Percentiles rank a stretch among this genome's conserved stretches.
phyloP scores from a whole-genome alignment of 1,140 invertebrate species.

The Frieseomelitta varia region DNA sequence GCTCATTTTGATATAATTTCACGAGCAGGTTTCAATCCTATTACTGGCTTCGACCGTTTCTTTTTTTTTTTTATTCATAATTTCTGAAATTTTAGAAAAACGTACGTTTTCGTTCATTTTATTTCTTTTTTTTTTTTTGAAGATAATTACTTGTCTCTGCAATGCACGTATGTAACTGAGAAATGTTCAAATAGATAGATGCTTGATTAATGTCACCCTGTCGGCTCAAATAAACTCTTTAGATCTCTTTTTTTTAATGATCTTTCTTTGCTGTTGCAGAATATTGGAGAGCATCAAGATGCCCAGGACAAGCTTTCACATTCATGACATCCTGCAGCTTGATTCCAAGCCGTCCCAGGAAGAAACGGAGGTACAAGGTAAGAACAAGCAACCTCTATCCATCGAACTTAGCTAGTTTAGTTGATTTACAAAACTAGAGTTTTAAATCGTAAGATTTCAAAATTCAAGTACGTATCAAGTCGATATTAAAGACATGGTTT shows the following conservation, averaged over 20 bases:
- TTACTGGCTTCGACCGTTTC: too few relatives aligned
- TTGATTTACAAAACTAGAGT: too few relatives aligned
- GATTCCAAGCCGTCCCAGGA: constrained; percentile 77
- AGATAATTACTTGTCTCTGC: neutral
- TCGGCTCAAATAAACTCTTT: neutral
- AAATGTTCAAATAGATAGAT: neutral
- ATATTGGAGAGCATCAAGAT: constrained; percentile 83
- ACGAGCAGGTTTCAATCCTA: too few relatives aligned
- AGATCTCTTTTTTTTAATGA: neutral
- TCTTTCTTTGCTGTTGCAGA: constrained; percentile 73
- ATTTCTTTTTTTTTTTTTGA: neutral
- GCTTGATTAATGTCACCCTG: neutral
- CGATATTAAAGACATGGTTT: constrained; percentile 6
- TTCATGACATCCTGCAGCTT: constrained; percentile 89
- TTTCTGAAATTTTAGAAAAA: too few relatives aligned
- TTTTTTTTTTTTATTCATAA: too few relatives aligned
- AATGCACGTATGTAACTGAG: neutral
- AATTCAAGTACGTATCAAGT: neutral
- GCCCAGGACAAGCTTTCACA: constrained; percentile 87
- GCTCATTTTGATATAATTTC: too few relatives aligned
- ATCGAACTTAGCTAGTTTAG: constrained; percentile 13
- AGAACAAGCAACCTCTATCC: neutral
- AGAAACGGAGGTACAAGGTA: constrained; percentile 75
- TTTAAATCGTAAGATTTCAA: too few relatives aligned
- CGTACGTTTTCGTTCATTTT: neutral